Evolutionary conservation across 2,113 vertebrate genomes (phyloP).

Genomic region (Syngnathus typhle): DNA sequence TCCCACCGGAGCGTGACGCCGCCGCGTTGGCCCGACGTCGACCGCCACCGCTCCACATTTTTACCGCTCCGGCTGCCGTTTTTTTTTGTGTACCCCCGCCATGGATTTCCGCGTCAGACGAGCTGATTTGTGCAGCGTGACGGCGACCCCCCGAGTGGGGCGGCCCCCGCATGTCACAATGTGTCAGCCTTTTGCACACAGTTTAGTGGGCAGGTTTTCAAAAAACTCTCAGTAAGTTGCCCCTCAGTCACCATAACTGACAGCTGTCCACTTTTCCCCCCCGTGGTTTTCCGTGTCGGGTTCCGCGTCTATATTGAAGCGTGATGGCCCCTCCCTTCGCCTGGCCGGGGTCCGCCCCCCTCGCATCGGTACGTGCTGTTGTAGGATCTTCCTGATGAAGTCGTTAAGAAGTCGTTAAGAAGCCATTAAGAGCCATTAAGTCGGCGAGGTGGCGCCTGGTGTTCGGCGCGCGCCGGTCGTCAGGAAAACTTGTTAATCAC

Average conservation of each 20-base stretch:
- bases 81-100: neutral
- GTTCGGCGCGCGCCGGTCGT: slow-evolving; percentile 52
- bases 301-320: slow-evolving; percentile 38
- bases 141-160: slow-evolving; percentile 56
- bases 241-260: neutral
- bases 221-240: neutral
- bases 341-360: slow-evolving; percentile 57
- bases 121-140: slow-evolving; percentile 55
- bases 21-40: slow-evolving; percentile 41
- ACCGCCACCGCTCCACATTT: slow-evolving; percentile 42
- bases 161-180: slow-evolving; percentile 59
- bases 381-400: slow-evolving; percentile 74
- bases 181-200: slow-evolving; percentile 26
- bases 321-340: slow-evolving; percentile 43
- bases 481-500: slow-evolving; percentile 73
- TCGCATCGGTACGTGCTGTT: slow-evolving; percentile 63
- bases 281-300: slow-evolving; percentile 31
- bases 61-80: slow-evolving; percentile 14
- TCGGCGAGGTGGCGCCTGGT: slow-evolving; percentile 63
- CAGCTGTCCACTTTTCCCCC: neutral
- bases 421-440: slow-evolving; percentile 78
- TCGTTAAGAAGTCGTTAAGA: slow-evolving; percentile 78
- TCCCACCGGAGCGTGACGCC: slow-evolving; percentile 48
- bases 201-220: neutral
- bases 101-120: slow-evolving; percentile 41